Conservation (phyloP, 1,140 invertebrate species). For the Chionoecetes opilio region DNA sequence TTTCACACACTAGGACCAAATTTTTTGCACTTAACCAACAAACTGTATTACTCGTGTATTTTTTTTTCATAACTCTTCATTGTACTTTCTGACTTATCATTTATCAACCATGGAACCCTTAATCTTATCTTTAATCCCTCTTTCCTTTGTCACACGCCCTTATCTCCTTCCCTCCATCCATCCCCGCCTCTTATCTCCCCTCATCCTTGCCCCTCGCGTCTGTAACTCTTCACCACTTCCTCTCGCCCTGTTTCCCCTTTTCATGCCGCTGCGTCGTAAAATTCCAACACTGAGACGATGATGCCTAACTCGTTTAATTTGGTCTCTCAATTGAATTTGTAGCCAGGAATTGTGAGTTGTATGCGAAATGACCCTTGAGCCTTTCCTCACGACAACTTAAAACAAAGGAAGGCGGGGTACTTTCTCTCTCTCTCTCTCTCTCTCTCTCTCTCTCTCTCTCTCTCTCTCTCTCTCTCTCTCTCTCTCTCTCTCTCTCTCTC, state of each 20-base stretch:
- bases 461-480: constrained; percentile 39
- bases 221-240: too few relatives aligned
- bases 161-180: neutral
- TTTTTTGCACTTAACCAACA: too few relatives aligned
- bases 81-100: too few relatives aligned
- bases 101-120: neutral
- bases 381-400: neutral
- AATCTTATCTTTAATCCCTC: neutral
- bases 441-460: constrained; percentile 57
- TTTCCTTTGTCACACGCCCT: neutral
- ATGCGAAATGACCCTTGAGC: neutral
- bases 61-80: too few relatives aligned
- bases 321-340: neutral
- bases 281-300: constrained; percentile 5
- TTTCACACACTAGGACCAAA: too few relatives aligned
- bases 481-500: neutral
- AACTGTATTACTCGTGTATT: too few relatives aligned
- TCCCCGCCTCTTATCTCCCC: neutral
- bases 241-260: neutral
- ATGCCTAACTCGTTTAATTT: constrained; percentile 30
- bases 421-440: constrained; percentile 52
- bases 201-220: neutral
- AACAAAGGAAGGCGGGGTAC: neutral
- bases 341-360: neutral
- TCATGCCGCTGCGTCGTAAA: neutral